These are phyloP conservation scores for Onychostruthus taczanowskii DNA, from an alignment of 2,113 vertebrate genomes.

Conservation along the genomic window DNA sequence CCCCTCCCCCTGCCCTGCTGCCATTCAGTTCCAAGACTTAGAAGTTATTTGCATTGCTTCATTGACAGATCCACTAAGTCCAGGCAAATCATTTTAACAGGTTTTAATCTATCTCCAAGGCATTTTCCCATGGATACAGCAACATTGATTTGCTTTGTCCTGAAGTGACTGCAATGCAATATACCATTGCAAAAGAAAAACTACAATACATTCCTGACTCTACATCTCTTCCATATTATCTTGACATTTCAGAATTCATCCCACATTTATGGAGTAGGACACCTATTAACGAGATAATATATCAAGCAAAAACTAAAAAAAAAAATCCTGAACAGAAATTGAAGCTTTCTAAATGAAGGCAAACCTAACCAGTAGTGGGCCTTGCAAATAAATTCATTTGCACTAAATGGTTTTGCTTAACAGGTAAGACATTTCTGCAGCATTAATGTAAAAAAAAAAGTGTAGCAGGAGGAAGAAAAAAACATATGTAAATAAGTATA, in stretches of 20 bases:
- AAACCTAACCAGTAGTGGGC: neutral
- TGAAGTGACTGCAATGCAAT: neutral
- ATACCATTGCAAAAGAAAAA: neutral
- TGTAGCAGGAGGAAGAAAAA: neutral
- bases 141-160: neutral
- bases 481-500: neutral
- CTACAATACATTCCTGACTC: neutral
- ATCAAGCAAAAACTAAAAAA: neutral
- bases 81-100: slow-evolving; percentile 1
- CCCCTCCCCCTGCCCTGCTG: neutral
- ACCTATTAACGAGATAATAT: neutral
- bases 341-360: neutral
- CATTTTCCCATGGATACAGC: neutral
- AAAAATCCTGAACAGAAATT: neutral
- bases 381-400: neutral
- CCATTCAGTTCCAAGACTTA: slow-evolving; percentile 7
- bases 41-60: slow-evolving; percentile 10
- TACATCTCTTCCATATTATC: neutral
- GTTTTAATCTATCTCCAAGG: slow-evolving; percentile 13
- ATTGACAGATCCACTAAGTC: neutral
- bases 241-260: neutral
- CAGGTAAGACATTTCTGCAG: neutral
- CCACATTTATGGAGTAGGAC: neutral
- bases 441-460: neutral
- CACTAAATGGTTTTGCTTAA: neutral